phyloP scores from a whole-genome alignment of 2,113 vertebrate genomes.

The Atlantisia rogersi region DNA sequence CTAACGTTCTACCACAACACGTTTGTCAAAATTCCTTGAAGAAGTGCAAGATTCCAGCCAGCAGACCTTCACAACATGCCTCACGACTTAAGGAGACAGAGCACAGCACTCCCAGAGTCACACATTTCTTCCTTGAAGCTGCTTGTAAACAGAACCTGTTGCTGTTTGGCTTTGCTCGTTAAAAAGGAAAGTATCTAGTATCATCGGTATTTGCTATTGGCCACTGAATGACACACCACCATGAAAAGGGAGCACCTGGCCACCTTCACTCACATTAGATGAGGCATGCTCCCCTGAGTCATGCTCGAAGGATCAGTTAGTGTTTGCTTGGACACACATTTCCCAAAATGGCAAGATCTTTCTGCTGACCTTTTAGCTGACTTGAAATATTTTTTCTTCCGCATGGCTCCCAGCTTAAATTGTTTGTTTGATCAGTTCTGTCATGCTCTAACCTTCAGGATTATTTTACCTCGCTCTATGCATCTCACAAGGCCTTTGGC shows the following conservation, averaged over 20 bases:
- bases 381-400: background rate
- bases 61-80: background rate
- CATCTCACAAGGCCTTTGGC: background rate
- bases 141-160: background rate
- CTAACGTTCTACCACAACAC: rapidly evolving
- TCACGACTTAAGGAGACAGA: background rate
- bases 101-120: background rate
- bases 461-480: background rate
- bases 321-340: background rate
- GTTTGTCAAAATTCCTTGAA: background rate
- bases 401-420: background rate
- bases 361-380: conserved; percentile 6
- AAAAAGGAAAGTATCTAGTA: background rate
- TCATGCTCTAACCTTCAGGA: background rate
- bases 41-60: background rate
- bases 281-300: background rate
- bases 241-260: background rate
- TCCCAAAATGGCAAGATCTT: background rate
- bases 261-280: background rate
- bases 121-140: background rate
- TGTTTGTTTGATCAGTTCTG: background rate
- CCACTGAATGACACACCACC: background rate
- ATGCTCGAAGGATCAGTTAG: background rate
- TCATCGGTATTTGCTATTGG: background rate
- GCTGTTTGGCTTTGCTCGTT: background rate